Evolutionary conservation across 2,888 invertebrate genomes (phyloP).

Genomic region (Hirtodrosophila histrioides): DNA sequence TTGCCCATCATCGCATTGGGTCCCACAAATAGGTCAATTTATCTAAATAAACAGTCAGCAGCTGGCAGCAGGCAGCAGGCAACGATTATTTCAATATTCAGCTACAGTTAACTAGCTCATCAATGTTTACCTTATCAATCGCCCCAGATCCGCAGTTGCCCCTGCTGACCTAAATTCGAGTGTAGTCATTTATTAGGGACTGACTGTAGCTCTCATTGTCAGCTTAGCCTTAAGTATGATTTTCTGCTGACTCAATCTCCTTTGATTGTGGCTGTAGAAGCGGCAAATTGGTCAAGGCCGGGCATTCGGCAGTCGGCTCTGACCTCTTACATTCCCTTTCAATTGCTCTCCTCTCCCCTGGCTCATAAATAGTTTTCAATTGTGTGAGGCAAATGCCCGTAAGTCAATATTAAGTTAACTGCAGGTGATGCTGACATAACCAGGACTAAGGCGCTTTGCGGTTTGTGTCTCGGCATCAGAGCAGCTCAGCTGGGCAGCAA

Average conservation of each 20-base stretch:
- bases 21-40: conserved; percentile 24
- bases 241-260: conserved; percentile 29
- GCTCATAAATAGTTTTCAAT: conserved; percentile 63
- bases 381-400: conserved; percentile 49
- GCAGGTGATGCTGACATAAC: conserved; percentile 31
- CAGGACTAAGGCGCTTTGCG: conserved; percentile 43
- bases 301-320: conserved; percentile 17
- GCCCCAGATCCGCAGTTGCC: neutral
- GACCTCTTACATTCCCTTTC: neutral
- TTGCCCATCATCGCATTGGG: conserved; percentile 3
- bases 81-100: conserved; percentile 36
- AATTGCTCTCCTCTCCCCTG: neutral
- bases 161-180: conserved; percentile 28
- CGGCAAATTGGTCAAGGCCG: conserved; percentile 46
- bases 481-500: conserved; percentile 43
- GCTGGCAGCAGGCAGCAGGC: conserved; percentile 38
- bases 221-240: conserved; percentile 39
- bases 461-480: conserved; percentile 37
- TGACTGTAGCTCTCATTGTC: conserved; percentile 12
- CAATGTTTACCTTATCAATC: conserved; percentile 39
- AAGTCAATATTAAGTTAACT: conserved; percentile 71
- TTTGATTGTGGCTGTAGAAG: neutral
- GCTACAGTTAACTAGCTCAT: conserved; percentile 52
- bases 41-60: conserved; percentile 4
- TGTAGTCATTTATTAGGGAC: conserved; percentile 32